Conservation (phyloP, 2,113 vertebrate genomes). For the Rhinopomastus cyanomelas region DNA sequence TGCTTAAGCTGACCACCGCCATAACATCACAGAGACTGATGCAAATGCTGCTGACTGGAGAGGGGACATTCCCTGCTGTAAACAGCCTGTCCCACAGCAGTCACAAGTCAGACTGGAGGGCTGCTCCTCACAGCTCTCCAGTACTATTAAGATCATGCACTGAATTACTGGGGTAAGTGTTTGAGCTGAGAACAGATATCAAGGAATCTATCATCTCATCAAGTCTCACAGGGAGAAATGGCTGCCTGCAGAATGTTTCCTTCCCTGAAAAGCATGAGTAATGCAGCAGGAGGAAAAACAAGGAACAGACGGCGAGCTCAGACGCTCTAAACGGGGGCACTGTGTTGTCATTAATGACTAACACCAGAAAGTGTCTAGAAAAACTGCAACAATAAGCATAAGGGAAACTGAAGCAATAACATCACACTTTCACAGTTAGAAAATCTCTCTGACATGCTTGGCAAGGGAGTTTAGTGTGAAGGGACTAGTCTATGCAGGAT, state of each 20-base stretch:
- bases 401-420: conserved; percentile 10
- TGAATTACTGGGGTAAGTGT: neutral
- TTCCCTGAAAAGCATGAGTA: conserved; percentile 31
- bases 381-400: conserved; percentile 55
- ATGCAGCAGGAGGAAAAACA: conserved; percentile 25
- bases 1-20: fast-evolving
- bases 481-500: neutral
- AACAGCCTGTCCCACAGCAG: neutral
- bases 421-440: conserved; percentile 40
- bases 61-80: neutral
- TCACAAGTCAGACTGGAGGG: neutral
- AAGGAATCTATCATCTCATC: neutral
- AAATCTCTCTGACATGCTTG: conserved; percentile 58
- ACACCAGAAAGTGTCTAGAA: conserved; percentile 36
- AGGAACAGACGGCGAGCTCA: conserved; percentile 32
- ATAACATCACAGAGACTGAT: neutral
- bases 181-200: neutral
- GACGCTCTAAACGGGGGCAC: neutral
- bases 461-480: conserved; percentile 39
- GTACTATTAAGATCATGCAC: neutral
- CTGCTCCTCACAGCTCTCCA: neutral
- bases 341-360: conserved; percentile 49
- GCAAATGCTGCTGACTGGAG: neutral
- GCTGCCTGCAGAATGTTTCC: conserved; percentile 13
- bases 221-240: neutral